Conservation (phyloP, 2,113 vertebrate genomes). For the Epinephelus fuscoguttatus region DNA sequence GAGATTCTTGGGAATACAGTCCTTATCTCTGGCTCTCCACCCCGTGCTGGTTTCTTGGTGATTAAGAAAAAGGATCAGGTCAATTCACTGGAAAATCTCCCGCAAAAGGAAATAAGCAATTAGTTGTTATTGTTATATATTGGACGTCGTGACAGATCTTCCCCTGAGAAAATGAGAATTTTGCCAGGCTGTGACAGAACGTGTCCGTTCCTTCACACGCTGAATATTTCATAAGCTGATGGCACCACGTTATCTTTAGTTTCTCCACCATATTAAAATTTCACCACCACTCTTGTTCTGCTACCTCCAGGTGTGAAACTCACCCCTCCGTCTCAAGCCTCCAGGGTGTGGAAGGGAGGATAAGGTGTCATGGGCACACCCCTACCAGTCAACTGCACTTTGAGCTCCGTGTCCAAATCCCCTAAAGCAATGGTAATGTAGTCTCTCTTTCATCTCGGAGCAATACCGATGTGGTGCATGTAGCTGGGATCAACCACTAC, state of each 20-base stretch:
- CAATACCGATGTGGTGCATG: neutral
- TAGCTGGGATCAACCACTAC: neutral
- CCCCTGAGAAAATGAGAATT: neutral
- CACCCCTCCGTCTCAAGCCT: slow-evolving; percentile 50
- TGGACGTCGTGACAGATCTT: neutral
- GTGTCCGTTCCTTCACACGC: slow-evolving; percentile 33
- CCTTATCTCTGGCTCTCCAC: slow-evolving; percentile 10
- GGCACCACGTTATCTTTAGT: slow-evolving; percentile 53
- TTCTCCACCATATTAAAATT: slow-evolving; percentile 75
- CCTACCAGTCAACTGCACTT: slow-evolving; percentile 54
- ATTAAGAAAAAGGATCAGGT: slow-evolving; percentile 27
- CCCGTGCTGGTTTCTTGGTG: slow-evolving; percentile 8
- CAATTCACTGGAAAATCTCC: slow-evolving; percentile 25
- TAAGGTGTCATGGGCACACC: slow-evolving; percentile 76
- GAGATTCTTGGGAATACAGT: slow-evolving; percentile 25
- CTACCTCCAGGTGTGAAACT: slow-evolving; percentile 79
- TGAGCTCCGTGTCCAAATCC: slow-evolving; percentile 53
- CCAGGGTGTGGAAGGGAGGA: slow-evolving; percentile 61
- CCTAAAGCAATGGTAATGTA: slow-evolving; percentile 55
- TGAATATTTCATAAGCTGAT: slow-evolving; percentile 76
- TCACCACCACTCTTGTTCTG: slow-evolving; percentile 74
- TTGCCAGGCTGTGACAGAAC: slow-evolving; percentile 37
- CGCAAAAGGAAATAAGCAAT: slow-evolving; percentile 19
- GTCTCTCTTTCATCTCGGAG: slow-evolving; percentile 57
- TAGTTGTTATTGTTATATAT: neutral